Percentiles rank a stretch among this genome's conserved stretches.
phyloP scores from a whole-genome alignment of 2,113 vertebrate genomes.

The Poicephalus gulielmi region DNA sequence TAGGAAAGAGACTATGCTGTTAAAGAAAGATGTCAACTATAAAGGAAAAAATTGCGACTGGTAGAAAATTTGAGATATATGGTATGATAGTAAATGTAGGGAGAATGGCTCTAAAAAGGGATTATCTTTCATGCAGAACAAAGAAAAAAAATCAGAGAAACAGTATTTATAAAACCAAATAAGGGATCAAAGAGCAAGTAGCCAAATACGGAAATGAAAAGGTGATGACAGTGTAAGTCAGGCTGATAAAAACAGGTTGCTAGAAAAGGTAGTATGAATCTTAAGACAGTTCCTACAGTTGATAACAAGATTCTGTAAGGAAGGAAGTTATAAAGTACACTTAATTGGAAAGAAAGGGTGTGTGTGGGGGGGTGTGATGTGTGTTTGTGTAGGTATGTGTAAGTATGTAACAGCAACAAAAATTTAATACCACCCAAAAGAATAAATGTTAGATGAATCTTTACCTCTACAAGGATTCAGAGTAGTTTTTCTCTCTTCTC shows the following conservation, averaged over 20 bases:
- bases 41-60: not conserved
- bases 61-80: not conserved
- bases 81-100: not conserved
- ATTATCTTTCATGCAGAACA: not conserved
- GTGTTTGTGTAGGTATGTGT: too few species aligned
- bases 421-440: not conserved
- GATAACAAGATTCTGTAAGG: not conserved
- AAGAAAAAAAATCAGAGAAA: not conserved
- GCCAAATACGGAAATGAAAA: not conserved
- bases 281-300: not conserved
- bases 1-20: not conserved
- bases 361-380: accelerated
- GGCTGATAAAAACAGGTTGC: not conserved
- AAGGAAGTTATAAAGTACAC: not conserved
- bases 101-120: not conserved
- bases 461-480: not conserved
- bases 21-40: not conserved
- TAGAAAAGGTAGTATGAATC: not conserved
- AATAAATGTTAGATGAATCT: not conserved
- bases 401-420: not conserved
- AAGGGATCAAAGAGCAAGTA: not conserved
- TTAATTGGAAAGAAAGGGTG: not conserved
- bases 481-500: not conserved
- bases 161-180: not conserved
- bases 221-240: not conserved